A percentile compares a stretch with the other conserved stretches of the same genome.
Conservation (phyloP, 2,888 invertebrate species). For the Ariolimax columbianus region DNA sequence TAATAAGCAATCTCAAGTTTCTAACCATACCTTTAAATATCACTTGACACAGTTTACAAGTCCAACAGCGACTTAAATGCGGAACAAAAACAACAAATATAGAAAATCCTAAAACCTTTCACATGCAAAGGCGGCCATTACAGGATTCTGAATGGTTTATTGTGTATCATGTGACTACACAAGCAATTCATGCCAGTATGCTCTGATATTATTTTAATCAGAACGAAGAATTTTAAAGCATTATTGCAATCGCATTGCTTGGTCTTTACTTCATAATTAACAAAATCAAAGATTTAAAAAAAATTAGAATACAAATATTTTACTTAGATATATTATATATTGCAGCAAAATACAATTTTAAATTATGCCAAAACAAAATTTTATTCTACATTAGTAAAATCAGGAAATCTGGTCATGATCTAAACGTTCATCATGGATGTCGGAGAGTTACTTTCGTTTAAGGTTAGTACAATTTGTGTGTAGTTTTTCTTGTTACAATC, state of each 20-base stretch:
- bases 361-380: too few species aligned
- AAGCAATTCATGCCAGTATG: background rate
- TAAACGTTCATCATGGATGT: slow-evolving; percentile 71
- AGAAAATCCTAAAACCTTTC: slow-evolving; percentile 24
- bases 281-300: too few species aligned
- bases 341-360: too few species aligned
- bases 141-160: slow-evolving; percentile 64
- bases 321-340: too few species aligned
- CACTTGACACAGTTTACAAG: slow-evolving; percentile 13
- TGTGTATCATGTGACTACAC: slow-evolving; percentile 5
- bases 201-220: background rate
- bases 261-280: too few species aligned
- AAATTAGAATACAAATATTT: too few species aligned
- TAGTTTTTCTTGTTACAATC: too few species aligned
- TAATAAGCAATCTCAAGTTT: background rate
- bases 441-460: slow-evolving; percentile 73
- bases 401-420: background rate
- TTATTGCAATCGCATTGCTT: too few species aligned
- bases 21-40: slow-evolving; percentile 25
- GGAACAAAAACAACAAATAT: slow-evolving; percentile 9
- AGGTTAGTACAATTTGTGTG: too few species aligned
- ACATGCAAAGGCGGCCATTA: slow-evolving; percentile 68
- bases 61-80: slow-evolving; percentile 7
- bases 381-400: too few species aligned
- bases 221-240: background rate